Evolutionary conservation across 2,888 invertebrate species (phyloP), one percentile per base, ranked within the genome.

Genomic region (Loripinus fragilis): DNA sequence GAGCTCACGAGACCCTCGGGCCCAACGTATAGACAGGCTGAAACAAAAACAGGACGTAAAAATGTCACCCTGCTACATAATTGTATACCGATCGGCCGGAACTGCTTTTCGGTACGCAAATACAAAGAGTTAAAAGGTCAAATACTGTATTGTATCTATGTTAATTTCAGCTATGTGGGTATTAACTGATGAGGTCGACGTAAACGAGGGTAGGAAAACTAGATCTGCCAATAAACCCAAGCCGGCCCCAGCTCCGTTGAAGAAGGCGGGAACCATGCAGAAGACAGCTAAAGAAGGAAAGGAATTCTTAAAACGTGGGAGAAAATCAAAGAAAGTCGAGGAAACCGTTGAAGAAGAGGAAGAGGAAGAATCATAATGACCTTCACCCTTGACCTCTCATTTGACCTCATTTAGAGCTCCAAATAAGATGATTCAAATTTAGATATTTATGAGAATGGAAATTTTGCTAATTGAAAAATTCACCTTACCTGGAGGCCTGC

Each of bases 271-370:
- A 55, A 91, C 92, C 45, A 91, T 91, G 91, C 88, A 90, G 78
- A 83, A 80, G 97, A 98, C 94, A 97, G 99, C 93, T 97, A 98
- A 94, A 68, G 91, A 89, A 60, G 89, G 89, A 15, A 89, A 89
- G 76, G 90, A 87, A 60, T 89, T 85, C 77, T 72, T 89, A 55
- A 90, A 88, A 72, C 85, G 88, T 55, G 87, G 89, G 41, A 88
- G 83, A 80, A 90, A 87, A 76, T 82, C 80, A 52, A 85, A 83
- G 60, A 83, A 80, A 52, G 77, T 69, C 5, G 81, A 67, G 25
- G 74, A 80, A 50, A 48, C 79, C 76, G 74, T 77, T 69, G 71
- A 78, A 74, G 82, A 82, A 23, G 78, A 71, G 23, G 67, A 67
- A 52, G 80, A 76, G 17, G 80, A 76, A 52, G 80, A 85, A 25